Conservation (phyloP, 2,113 vertebrate species). For the Daubentonia madagascariensis region DNA sequence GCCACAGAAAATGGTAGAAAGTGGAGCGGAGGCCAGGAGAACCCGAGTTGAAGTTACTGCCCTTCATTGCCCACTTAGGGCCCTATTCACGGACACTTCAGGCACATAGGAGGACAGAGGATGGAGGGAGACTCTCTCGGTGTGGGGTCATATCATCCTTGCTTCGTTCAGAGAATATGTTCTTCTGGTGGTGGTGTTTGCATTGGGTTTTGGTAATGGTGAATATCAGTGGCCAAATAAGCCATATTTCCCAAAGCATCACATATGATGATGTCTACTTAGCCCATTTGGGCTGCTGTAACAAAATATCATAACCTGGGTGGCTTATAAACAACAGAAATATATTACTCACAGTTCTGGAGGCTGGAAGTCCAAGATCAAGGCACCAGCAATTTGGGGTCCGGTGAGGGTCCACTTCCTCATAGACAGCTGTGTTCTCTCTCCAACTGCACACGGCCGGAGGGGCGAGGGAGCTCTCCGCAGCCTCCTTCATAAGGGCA, state of each 20-base stretch:
- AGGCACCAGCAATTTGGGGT: too few relatives aligned
- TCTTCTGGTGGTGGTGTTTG: rapidly evolving
- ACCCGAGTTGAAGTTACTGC: not conserved
- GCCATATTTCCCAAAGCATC: rapidly evolving
- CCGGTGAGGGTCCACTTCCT: not conserved
- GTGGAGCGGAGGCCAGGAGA: not conserved
- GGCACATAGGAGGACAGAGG: too few relatives aligned
- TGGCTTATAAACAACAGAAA: not conserved
- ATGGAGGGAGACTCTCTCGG: rapidly evolving
- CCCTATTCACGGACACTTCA: rapidly evolving
- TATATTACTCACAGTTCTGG: not conserved
- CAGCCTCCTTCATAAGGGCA: not conserved
- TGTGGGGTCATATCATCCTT: too few relatives aligned
- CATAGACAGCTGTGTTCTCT: not conserved
- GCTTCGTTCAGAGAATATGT: rapidly evolving
- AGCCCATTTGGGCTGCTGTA: not conserved
- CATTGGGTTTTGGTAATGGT: rapidly evolving
- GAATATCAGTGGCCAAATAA: not conserved
- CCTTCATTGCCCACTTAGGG: not conserved
- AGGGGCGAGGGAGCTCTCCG: not conserved
- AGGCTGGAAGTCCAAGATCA: too few relatives aligned
- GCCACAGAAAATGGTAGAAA: not conserved
- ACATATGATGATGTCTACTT: rapidly evolving
- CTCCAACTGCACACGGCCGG: not conserved
- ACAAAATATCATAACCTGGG: rapidly evolving